A percentile compares a stretch with the other conserved stretches of the same genome.
These are phyloP conservation scores for Tachypleus tridentatus DNA, from an alignment of 1,140 invertebrate genomes.

Conservation along the genomic window DNA sequence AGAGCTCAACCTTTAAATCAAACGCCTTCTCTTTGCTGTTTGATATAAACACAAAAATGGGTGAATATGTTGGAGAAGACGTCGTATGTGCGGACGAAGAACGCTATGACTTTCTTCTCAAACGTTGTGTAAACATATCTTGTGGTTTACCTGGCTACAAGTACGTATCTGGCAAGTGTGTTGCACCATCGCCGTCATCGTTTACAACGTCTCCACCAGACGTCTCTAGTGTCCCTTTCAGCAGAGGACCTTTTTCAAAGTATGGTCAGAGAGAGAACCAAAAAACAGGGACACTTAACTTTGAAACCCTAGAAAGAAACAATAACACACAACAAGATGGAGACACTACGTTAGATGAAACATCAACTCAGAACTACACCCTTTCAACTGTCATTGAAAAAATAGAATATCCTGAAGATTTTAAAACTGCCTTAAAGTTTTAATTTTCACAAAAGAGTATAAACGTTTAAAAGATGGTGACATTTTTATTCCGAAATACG, in stretches of 20 bases:
- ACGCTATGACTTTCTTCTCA: slow-evolving; percentile 43
- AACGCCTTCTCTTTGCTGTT: slow-evolving; percentile 41
- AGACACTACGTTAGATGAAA: too few species aligned
- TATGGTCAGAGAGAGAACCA: too few species aligned
- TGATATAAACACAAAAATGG: slow-evolving; percentile 32
- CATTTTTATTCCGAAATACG: slow-evolving; percentile 33
- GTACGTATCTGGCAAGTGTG: neutral
- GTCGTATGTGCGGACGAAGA: slow-evolving; percentile 27
- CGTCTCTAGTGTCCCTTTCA: too few species aligned
- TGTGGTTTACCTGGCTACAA: neutral
- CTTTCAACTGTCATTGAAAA: neutral
- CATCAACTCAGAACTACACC: too few species aligned
- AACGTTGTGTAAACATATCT: slow-evolving; percentile 29
- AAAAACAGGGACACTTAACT: too few species aligned
- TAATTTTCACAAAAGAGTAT: slow-evolving; percentile 35
- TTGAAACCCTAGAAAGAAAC: too few species aligned
- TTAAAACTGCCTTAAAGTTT: slow-evolving; percentile 35
- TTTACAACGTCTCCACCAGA: too few species aligned
- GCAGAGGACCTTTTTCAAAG: too few species aligned
- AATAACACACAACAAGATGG: too few species aligned
- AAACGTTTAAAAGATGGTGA: slow-evolving; percentile 30
- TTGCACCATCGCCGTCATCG: neutral
- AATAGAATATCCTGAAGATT: neutral
- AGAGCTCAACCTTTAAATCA: slow-evolving; percentile 31
- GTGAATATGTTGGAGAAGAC: slow-evolving; percentile 31